These are phyloP conservation scores for Mormyrops attenuatus DNA, from an alignment of 2,797 vertebrate species.

Conservation along the genomic window DNA sequence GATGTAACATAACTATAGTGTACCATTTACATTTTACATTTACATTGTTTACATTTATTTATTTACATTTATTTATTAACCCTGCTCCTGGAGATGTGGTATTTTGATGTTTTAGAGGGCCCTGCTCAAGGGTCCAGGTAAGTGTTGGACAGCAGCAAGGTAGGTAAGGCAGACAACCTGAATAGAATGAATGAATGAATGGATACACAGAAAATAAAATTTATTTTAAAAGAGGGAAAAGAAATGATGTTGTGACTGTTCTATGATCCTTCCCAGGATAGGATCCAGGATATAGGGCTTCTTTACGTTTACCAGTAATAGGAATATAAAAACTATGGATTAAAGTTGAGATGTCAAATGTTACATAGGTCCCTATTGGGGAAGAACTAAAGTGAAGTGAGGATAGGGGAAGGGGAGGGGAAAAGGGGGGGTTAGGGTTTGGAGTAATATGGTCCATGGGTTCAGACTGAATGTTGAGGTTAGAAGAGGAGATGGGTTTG, in stretches of 20 bases:
- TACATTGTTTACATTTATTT: neutral
- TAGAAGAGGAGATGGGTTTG: neutral
- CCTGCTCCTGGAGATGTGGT: neutral
- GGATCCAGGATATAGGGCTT: neutral
- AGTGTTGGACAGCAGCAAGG: neutral
- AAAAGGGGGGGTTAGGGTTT: neutral
- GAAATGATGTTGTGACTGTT: neutral
- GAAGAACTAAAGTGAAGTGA: neutral
- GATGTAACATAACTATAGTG: neutral
- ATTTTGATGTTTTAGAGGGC: neutral
- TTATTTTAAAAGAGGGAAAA: neutral
- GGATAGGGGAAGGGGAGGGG: neutral
- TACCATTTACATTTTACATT: neutral
- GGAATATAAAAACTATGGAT: neutral
- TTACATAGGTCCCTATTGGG: neutral
- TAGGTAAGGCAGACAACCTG: neutral
- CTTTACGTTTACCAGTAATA: neutral
- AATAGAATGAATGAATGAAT: neutral
- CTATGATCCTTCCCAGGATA: neutral
- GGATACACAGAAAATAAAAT: neutral
- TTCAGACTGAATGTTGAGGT: neutral
- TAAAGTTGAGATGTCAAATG: neutral
- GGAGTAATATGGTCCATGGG: neutral
- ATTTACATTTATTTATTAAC: neutral
- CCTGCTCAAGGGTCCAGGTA: neutral